Percentiles rank a stretch among this genome's conserved stretches.
Evolutionary conservation across 2,888 invertebrate species (phyloP).

Genomic region (Brassicogethes aeneus): DNA sequence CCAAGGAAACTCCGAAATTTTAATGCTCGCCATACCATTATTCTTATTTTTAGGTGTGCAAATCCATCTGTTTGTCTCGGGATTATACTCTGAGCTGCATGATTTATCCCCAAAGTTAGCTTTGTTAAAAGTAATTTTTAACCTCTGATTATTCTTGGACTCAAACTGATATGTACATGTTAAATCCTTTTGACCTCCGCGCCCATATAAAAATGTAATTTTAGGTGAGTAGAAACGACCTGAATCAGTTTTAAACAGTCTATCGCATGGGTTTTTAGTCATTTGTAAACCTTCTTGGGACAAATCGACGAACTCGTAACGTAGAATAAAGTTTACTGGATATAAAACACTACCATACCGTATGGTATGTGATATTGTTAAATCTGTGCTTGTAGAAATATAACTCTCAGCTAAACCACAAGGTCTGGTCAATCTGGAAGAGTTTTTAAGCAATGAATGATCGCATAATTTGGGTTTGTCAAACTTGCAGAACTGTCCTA

Average conservation of each 20-base stretch:
- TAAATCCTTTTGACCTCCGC: constrained; percentile 69
- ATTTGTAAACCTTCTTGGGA: constrained; percentile 57
- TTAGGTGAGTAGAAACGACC: constrained; percentile 66
- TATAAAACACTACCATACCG: constrained; percentile 72
- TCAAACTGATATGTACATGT: constrained; percentile 70
- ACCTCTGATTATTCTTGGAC: constrained; percentile 57
- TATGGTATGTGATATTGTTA: constrained; percentile 67
- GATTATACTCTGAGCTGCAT: constrained; percentile 58
- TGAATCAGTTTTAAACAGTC: constrained; percentile 44
- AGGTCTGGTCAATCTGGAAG: constrained; percentile 60
- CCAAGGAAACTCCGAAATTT: constrained; percentile 62
- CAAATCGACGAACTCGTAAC: constrained; percentile 76
- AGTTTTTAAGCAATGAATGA: constrained; percentile 63
- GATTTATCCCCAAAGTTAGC: constrained; percentile 61
- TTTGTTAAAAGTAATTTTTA: constrained; percentile 60
- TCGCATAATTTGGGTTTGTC: constrained; percentile 68
- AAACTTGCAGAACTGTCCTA: constrained; percentile 70
- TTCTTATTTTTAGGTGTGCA: constrained; percentile 45
- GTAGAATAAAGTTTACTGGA: constrained; percentile 66
- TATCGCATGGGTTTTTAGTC: constrained; percentile 55
- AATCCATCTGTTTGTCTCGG: constrained; percentile 58
- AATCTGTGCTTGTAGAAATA: constrained; percentile 64
- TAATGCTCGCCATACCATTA: constrained; percentile 30
- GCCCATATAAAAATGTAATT: constrained; percentile 74
- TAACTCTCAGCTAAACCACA: constrained; percentile 67